Conservation (phyloP, 2,797 vertebrate species). For the Eospalax fontanierii region DNA sequence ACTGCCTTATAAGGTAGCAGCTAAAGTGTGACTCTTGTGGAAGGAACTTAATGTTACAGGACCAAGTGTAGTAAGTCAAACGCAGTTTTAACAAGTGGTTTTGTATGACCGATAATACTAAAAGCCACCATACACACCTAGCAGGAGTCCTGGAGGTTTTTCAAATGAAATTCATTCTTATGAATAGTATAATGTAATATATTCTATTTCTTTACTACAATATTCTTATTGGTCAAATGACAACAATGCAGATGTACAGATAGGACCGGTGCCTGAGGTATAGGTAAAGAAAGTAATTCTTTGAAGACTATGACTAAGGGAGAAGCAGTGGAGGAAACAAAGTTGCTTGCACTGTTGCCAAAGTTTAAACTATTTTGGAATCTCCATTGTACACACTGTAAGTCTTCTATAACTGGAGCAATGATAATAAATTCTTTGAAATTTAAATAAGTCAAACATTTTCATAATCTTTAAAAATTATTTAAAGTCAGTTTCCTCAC, state of each 20-base stretch:
- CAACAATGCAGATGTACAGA: background rate
- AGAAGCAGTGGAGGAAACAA: background rate
- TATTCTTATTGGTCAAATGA: background rate
- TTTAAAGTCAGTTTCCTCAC: background rate
- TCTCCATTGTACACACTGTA: background rate
- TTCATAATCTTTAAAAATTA: background rate
- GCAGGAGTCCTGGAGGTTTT: conserved; percentile 15
- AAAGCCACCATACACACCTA: background rate
- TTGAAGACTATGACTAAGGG: conserved; percentile 13
- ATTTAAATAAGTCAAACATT: background rate
- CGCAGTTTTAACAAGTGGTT: conserved; percentile 13
- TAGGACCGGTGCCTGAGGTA: background rate
- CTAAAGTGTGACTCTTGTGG: background rate
- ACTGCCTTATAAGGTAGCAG: background rate
- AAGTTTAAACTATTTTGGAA: conserved; percentile 13
- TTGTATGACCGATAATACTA: conserved; percentile 36
- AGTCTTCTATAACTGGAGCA: background rate
- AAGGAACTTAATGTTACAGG: conserved; percentile 31
- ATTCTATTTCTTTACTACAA: background rate
- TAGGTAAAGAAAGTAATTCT: conserved; percentile 3
- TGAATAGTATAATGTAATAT: conserved; percentile 52
- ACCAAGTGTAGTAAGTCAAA: conserved; percentile 48
- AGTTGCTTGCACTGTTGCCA: background rate
- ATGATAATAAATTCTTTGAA: background rate
- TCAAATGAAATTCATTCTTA: conserved; percentile 61